Evolutionary conservation across 2,113 vertebrate genomes (phyloP), one percentile per base, ranked within the genome.

Genomic region (Loxodonta africana): DNA sequence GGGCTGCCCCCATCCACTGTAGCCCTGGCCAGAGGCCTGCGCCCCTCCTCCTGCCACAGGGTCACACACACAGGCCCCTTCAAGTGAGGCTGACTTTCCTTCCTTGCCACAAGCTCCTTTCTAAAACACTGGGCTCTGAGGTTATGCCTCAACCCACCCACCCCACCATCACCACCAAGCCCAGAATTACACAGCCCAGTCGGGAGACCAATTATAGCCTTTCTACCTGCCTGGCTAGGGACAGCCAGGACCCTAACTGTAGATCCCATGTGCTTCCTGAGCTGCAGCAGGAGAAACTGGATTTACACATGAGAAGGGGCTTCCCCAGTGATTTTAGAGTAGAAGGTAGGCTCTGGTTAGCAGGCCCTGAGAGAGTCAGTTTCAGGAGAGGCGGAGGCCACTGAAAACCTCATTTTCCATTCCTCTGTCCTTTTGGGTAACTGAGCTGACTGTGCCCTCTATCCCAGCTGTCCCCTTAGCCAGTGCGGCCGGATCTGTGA

Each of bases 401-500:
- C 69, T n/a, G 63, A 88, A 74, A 94, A 85, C 69, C 37, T 88
- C 18, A 5, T 94, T 96, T 96, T 67, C 88, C 93, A 88, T 23
- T 26, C 26, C 20, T 80, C 21, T 6, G 67, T 82, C 60, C 87
- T 90, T 96, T 96, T 65, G 92, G 57, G 87, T 91, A 96, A 95
- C 73, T 94, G 77, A 97, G 84, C 71, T 84, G 85, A 84, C 94
- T 93, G 67, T 89, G 92, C 91, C 62, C 51, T 84, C 60, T 37
- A 62, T 95, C 26, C 74, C 46, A 83, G 96, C 71, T 78, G 83
- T 97, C 67, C 82, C 63, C 78, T 60, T 44, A 74, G 85, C 88
- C 77, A 94, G 73, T 92, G 73, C 74, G 94, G 67, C 94, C 88
- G 44, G 98, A 98, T 98, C 97, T 98, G 97, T 98, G 98, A 98